phyloP scores from a whole-genome alignment of 2,113 vertebrate species.

The Grus americana region DNA sequence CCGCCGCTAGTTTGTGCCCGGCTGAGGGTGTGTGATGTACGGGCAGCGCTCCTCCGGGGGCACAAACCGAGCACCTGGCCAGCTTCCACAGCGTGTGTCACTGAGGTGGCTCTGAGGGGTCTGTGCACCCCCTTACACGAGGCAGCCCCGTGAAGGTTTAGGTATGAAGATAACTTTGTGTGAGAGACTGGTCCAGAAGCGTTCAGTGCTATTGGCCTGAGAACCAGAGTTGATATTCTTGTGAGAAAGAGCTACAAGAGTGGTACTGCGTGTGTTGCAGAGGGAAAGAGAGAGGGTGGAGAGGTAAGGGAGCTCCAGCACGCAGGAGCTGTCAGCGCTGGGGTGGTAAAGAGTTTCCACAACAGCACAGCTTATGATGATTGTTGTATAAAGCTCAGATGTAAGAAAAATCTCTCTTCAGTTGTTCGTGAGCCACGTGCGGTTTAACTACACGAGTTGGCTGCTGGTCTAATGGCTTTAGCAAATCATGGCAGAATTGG shows the following conservation, averaged over 20 bases:
- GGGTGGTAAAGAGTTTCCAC: background rate
- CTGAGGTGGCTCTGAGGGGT: background rate
- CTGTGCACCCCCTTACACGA: background rate
- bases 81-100: fast-evolving
- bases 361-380: fast-evolving
- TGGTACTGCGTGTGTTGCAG: fast-evolving
- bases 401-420: too few relatives aligned
- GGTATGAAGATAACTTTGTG: background rate
- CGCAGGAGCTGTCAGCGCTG: fast-evolving
- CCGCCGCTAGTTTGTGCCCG: too few relatives aligned
- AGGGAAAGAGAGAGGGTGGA: too few relatives aligned
- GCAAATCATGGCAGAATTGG: background rate
- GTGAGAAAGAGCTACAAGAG: background rate
- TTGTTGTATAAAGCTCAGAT: background rate
- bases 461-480: too few relatives aligned
- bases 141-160: background rate
- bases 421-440: background rate
- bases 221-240: background rate
- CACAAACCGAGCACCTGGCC: too few relatives aligned
- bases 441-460: too few relatives aligned
- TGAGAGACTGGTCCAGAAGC: background rate
- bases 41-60: background rate
- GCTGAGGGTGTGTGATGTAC: background rate
- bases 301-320: background rate
- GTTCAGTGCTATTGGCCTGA: fast-evolving